phyloP scores from a whole-genome alignment of 1,140 invertebrate species.

The Drosophila busckii region DNA sequence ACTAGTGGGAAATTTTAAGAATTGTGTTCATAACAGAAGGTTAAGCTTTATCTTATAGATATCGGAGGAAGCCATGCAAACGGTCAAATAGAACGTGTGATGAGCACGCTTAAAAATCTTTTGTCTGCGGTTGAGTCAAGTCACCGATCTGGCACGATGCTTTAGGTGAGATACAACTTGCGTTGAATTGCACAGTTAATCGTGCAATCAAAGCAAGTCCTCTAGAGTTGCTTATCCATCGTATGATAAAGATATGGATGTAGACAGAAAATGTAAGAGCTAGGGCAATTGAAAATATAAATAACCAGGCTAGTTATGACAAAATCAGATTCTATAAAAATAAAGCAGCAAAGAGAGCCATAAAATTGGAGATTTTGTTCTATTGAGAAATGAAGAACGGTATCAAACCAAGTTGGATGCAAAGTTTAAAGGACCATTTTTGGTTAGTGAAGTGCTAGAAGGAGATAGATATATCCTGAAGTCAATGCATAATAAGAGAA shows the following conservation, averaged over 20 bases:
- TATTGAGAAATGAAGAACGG: slow-evolving; percentile 7
- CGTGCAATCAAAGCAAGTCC: not conserved
- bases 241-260: slow-evolving; percentile 14
- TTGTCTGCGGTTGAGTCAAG: slow-evolving; percentile 3
- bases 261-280: slow-evolving; percentile 18
- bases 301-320: slow-evolving; percentile 10
- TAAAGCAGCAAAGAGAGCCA: slow-evolving; percentile 9
- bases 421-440: not conserved
- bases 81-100: slow-evolving; percentile 14
- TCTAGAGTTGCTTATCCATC: not conserved
- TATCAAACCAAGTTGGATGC: slow-evolving; percentile 1
- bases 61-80: slow-evolving; percentile 13
- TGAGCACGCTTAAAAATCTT: slow-evolving; percentile 11
- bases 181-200: no score
- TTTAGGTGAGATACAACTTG: no score
- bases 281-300: slow-evolving; percentile 12
- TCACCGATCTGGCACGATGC: slow-evolving; percentile 2
- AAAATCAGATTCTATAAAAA: slow-evolving; percentile 16
- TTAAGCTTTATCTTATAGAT: slow-evolving; percentile 2
- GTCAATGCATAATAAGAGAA: no score
- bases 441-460: no score
- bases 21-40: slow-evolving; percentile 3
- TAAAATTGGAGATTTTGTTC: slow-evolving; percentile 19
- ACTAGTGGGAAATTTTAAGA: slow-evolving; percentile 3
- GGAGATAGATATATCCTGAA: not conserved